phyloP scores from a whole-genome alignment of 2,888 invertebrate genomes.

The Cantharis nigra region DNA sequence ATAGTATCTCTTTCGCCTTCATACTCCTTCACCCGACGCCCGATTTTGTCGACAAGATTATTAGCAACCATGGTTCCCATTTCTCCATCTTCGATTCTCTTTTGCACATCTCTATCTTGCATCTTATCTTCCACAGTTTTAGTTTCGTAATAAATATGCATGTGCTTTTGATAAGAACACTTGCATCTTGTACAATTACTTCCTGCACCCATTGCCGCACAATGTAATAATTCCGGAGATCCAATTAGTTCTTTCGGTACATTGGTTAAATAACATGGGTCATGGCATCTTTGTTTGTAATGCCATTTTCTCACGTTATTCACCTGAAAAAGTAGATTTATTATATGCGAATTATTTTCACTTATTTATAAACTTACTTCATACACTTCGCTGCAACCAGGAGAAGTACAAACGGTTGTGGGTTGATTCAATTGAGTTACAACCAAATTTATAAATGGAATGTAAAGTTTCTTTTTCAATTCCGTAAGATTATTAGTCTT shows the following conservation, averaged over 20 bases:
- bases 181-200: constrained; percentile 40
- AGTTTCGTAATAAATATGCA: constrained; percentile 50
- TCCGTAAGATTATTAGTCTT: constrained; percentile 40
- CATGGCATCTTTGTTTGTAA: not conserved
- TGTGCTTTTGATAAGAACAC: constrained; percentile 46
- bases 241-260: constrained; percentile 47
- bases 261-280: constrained; percentile 43
- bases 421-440: constrained; percentile 43
- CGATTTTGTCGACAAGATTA: not conserved
- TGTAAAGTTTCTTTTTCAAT: constrained; percentile 42
- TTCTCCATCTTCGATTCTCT: constrained; percentile 39
- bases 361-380: constrained; percentile 21
- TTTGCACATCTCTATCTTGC: constrained; percentile 39
- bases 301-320: not conserved
- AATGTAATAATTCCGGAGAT: constrained; percentile 42
- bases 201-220: constrained; percentile 42
- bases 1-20: constrained; percentile 43
- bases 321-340: not conserved
- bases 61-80: constrained; percentile 20
- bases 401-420: constrained; percentile 44
- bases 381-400: constrained; percentile 39
- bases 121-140: constrained; percentile 40
- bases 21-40: constrained; percentile 5
- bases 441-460: constrained; percentile 43
- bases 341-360: too few relatives aligned